Percentiles rank a stretch among this genome's conserved stretches.
Conservation (phyloP, 1,140 invertebrate species). For the Oreohelix idahoensis region DNA sequence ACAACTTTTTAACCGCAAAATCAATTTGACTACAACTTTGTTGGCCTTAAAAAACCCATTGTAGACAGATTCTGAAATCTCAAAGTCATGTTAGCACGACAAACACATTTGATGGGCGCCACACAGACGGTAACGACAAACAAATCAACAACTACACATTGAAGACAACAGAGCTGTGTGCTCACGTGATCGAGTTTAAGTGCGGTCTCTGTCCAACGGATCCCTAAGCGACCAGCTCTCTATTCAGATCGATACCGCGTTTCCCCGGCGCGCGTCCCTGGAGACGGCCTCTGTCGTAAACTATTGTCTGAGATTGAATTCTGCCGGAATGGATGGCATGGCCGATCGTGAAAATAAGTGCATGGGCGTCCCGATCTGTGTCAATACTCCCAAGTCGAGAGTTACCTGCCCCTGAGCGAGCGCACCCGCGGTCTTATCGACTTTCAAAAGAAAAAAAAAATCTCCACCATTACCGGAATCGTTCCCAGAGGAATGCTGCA, state of each 20-base stretch:
- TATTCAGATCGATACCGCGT: constrained; percentile 12
- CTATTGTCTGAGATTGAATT: constrained; percentile 29
- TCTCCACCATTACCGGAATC: constrained; percentile 33
- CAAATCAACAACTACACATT: background rate
- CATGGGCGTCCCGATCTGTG: constrained; percentile 24
- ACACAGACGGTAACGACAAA: background rate
- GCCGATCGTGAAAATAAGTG: constrained; percentile 26
- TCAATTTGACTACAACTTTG: background rate
- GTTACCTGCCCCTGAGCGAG: constrained; percentile 24
- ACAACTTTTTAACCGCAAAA: background rate
- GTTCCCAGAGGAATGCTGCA: constrained; percentile 26
- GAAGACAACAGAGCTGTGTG: background rate
- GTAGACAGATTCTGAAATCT: background rate
- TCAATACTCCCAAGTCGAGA: constrained; percentile 23
- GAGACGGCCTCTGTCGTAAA: constrained; percentile 4
- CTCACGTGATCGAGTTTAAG: background rate
- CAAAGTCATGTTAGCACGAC: constrained; percentile 6
- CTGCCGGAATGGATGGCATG: constrained; percentile 28
- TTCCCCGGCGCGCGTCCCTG: background rate
- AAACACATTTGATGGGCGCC: constrained; percentile 9
- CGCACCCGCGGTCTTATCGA: constrained; percentile 30
- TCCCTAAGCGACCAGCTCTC: background rate
- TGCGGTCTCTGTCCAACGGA: background rate
- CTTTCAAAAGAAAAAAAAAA: background rate
- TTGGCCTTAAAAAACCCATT: background rate